These are phyloP conservation scores for Trachelus tabidus DNA, from an alignment of 2,888 invertebrate species.

Conservation along the genomic window DNA sequence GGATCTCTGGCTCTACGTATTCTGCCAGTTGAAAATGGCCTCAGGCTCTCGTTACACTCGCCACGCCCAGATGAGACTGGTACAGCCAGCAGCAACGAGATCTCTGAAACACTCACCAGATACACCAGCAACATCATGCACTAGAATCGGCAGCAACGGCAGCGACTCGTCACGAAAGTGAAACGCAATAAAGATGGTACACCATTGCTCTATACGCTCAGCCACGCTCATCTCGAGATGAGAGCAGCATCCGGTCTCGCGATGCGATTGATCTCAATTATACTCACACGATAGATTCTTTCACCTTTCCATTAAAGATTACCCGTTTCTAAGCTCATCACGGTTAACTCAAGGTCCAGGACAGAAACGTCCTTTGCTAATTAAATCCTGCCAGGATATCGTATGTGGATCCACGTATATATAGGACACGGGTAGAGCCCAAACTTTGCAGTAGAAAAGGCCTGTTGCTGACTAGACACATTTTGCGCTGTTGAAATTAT, in stretches of 20 bases:
- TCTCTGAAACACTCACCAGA: neutral
- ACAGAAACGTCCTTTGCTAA: neutral
- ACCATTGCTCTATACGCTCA: constrained; percentile 14
- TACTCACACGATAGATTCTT: constrained; percentile 5
- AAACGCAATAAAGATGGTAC: constrained; percentile 59
- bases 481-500: neutral
- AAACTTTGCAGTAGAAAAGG: neutral
- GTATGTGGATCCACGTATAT: neutral
- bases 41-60: constrained; percentile 57
- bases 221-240: constrained; percentile 42
- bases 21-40: neutral
- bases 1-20: neutral
- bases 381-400: neutral
- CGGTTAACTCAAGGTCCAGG: neutral
- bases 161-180: constrained; percentile 64
- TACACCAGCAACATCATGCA: neutral
- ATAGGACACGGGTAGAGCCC: neutral
- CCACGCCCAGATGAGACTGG: constrained; percentile 56
- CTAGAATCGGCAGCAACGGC: neutral
- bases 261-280: constrained; percentile 24
- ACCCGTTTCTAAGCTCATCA: neutral
- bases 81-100: neutral
- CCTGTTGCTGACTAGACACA: neutral
- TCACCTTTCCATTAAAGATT: neutral
- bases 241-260: constrained; percentile 2